These are phyloP conservation scores for Brachyptera risi DNA, from an alignment of 2,888 invertebrate species.

Conservation along the genomic window DNA sequence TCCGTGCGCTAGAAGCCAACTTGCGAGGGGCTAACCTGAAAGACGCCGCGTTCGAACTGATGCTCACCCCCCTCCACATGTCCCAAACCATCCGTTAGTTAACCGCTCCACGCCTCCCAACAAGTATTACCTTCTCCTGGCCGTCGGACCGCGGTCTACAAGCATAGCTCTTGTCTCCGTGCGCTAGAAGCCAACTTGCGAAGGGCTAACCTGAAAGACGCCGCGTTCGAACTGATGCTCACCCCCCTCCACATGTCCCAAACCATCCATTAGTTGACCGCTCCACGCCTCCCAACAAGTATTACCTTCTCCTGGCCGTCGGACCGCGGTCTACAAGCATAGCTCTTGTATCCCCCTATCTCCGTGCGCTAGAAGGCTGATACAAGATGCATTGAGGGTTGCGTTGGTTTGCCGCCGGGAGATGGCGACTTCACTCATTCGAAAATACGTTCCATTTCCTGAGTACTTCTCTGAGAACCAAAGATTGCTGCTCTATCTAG, in stretches of 20 bases:
- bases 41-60: slow-evolving; percentile 88
- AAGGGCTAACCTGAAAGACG: slow-evolving; percentile 92
- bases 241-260: slow-evolving; percentile 97
- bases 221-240: slow-evolving; percentile 89
- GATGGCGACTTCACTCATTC: too few relatives aligned
- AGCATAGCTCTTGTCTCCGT: slow-evolving; percentile 46
- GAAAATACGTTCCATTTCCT: too few relatives aligned
- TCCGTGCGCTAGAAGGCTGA: slow-evolving; percentile 60
- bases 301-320: neutral
- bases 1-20: slow-evolving; percentile 71
- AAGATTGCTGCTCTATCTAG: too few relatives aligned
- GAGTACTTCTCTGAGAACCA: too few relatives aligned
- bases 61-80: slow-evolving; percentile 96
- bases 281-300: neutral
- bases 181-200: slow-evolving; percentile 86
- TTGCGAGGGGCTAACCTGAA: slow-evolving; percentile 93
- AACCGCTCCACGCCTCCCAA: neutral
- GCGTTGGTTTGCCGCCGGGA: too few relatives aligned
- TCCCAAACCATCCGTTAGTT: slow-evolving; percentile 77
- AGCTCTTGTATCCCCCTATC: slow-evolving; percentile 43
- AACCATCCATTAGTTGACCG: slow-evolving; percentile 59
- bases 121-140: neutral
- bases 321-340: too few relatives aligned
- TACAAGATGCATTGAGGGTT: too few relatives aligned
- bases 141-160: too few relatives aligned